Evolutionary conservation across 1,140 invertebrate species (phyloP).

Genomic region (Scaptomyza montana): DNA sequence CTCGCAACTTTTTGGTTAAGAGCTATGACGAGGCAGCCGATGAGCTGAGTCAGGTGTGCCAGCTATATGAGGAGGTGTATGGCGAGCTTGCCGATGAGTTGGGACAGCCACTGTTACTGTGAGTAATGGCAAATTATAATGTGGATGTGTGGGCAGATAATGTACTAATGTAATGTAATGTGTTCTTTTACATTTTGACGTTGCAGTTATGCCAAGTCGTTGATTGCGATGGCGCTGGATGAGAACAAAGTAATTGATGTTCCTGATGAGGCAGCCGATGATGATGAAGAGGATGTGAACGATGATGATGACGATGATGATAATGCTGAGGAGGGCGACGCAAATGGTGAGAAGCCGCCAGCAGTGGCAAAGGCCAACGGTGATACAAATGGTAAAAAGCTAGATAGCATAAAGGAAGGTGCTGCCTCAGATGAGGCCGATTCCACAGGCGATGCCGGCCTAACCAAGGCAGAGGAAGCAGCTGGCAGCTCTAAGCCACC

Average conservation of each 20-base stretch:
- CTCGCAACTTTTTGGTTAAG: conserved; percentile 89
- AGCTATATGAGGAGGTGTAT: conserved; percentile 86
- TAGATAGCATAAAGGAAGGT: conserved; percentile 58
- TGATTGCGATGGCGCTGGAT: conserved; percentile 89
- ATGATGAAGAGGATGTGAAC: conserved; percentile 83
- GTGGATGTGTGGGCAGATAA: not conserved
- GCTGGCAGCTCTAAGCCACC: conserved; percentile 47
- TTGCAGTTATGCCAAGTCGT: conserved; percentile 84
- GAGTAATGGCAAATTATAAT: conserved; percentile 35
- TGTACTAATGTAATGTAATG: not conserved
- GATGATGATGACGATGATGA: conserved; percentile 81
- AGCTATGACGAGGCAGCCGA: conserved; percentile 89
- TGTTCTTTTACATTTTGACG: not conserved
- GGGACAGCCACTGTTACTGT: conserved; percentile 89
- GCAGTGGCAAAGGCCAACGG: conserved; percentile 48
- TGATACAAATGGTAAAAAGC: conserved; percentile 56
- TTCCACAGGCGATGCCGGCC: conserved; percentile 66
- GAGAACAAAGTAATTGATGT: conserved; percentile 89
- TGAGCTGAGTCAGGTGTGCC: conserved; percentile 89
- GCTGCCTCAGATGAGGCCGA: conserved; percentile 60
- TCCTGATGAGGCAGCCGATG: conserved; percentile 85
- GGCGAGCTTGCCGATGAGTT: conserved; percentile 89
- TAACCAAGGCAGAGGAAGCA: conserved; percentile 31
- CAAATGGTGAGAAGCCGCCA: conserved; percentile 20
- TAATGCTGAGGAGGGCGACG: conserved; percentile 56